These are phyloP conservation scores for Ephestia elutella DNA, from an alignment of 1,140 invertebrate species.

Conservation along the genomic window DNA sequence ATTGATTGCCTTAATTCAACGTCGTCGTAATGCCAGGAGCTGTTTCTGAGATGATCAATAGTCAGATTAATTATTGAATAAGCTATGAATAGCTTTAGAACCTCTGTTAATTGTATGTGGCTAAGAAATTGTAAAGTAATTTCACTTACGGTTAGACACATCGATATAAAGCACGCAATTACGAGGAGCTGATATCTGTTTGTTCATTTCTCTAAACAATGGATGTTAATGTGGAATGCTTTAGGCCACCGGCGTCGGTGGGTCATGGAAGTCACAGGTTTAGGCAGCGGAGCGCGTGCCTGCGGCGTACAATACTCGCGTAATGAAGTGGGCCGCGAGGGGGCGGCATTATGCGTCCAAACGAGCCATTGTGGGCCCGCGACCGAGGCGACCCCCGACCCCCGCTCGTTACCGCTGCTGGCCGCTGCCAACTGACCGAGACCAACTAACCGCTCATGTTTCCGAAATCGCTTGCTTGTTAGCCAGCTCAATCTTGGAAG, in stretches of 20 bases:
- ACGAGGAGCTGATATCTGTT: constrained; percentile 4
- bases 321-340: constrained; percentile 69
- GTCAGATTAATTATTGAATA: constrained; percentile 6
- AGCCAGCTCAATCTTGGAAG: constrained; percentile 4
- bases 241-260: constrained; percentile 43
- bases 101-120: neutral
- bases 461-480: constrained; percentile 25
- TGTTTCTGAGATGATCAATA: constrained; percentile 21
- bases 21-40: constrained; percentile 37
- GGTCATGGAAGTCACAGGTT: constrained; percentile 40
- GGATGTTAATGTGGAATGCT: constrained; percentile 28
- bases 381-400: constrained; percentile 37
- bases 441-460: constrained; percentile 13
- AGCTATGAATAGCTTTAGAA: neutral
- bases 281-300: constrained; percentile 29
- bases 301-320: constrained; percentile 55
- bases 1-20: constrained; percentile 46
- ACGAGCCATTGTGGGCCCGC: constrained; percentile 54
- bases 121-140: neutral
- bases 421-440: constrained; percentile 19
- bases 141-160: neutral
- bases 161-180: neutral
- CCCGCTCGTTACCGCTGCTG: constrained; percentile 45
- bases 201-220: constrained; percentile 29
- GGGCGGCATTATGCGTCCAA: constrained; percentile 63